phyloP scores from a whole-genome alignment of 2,797 vertebrate species.

The Myripristis murdjan region DNA sequence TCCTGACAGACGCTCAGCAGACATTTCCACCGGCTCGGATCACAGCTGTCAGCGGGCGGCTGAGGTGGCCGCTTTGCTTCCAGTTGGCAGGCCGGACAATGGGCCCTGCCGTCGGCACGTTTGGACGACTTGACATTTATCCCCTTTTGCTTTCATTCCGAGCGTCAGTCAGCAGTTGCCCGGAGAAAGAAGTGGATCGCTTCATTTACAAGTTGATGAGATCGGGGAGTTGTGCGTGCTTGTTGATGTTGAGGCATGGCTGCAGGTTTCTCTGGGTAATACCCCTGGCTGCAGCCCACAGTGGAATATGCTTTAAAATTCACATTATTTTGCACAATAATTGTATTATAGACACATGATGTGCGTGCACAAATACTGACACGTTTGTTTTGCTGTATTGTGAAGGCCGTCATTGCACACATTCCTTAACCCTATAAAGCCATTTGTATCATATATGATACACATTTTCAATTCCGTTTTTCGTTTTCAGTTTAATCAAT shows the following conservation, averaged over 20 bases:
- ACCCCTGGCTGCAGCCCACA: too few species aligned
- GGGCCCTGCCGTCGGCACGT: conserved; percentile 5
- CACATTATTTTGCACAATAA: too few species aligned
- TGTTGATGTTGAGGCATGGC: conserved; percentile 13
- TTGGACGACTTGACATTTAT: conserved; percentile 15
- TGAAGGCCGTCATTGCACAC: too few species aligned
- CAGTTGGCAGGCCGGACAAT: background rate
- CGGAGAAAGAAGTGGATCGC: conserved; percentile 21
- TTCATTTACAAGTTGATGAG: conserved; percentile 44
- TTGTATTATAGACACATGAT: too few species aligned
- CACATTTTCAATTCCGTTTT: too few species aligned
- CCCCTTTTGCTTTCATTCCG: conserved; percentile 7
- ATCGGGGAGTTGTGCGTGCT: conserved; percentile 15
- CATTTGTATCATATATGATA: too few species aligned
- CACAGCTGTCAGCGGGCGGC: background rate
- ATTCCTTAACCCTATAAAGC: too few species aligned
- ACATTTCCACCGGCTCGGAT: background rate
- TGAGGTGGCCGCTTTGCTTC: background rate
- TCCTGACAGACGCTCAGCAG: background rate
- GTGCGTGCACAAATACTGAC: too few species aligned
- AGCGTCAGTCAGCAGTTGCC: conserved; percentile 18
- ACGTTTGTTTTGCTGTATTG: too few species aligned
- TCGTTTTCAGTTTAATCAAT: too few species aligned
- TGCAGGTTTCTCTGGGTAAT: conserved; percentile 15
- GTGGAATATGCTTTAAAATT: too few species aligned